These are phyloP conservation scores for Ochlodes sylvanus DNA, from an alignment of 2,888 invertebrate genomes.

Conservation along the genomic window DNA sequence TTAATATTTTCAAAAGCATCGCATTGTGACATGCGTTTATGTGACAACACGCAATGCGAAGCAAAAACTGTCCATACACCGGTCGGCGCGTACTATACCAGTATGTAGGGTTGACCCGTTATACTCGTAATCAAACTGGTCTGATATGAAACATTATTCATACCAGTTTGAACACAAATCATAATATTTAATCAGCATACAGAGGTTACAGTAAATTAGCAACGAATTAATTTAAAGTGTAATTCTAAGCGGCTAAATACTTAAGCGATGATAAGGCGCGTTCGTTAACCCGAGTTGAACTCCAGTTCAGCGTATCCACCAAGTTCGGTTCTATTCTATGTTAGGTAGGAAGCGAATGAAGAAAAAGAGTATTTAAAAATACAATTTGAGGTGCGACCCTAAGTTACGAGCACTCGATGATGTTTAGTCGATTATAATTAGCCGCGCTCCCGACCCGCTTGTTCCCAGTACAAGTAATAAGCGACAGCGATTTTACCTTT, in stretches of 20 bases:
- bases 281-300: constrained; percentile 36
- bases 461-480: constrained; percentile 52
- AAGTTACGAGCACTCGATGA: constrained; percentile 79
- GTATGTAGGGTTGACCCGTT: constrained; percentile 33
- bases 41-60: constrained; percentile 30
- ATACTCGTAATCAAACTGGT: constrained; percentile 13
- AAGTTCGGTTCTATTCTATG: constrained; percentile 31
- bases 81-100: constrained; percentile 14
- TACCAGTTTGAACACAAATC: constrained; percentile 7
- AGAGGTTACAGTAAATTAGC: constrained; percentile 30
- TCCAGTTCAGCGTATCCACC: constrained; percentile 27
- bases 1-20: constrained; percentile 29
- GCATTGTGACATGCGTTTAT: constrained; percentile 29
- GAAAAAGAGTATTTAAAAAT: constrained; percentile 74
- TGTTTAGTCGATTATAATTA: constrained; percentile 84
- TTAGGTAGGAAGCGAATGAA: constrained; percentile 55
- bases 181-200: constrained; percentile 18
- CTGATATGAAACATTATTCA: constrained; percentile 7
- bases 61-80: constrained; percentile 32
- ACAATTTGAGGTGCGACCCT: constrained; percentile 74
- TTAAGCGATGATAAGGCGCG: constrained; percentile 32
- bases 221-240: constrained; percentile 32
- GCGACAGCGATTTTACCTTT: constrained; percentile 26
- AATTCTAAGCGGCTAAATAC: constrained; percentile 32
- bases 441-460: constrained; percentile 68